phyloP scores from a whole-genome alignment of 2,888 invertebrate species.

The Athalia rosae region DNA sequence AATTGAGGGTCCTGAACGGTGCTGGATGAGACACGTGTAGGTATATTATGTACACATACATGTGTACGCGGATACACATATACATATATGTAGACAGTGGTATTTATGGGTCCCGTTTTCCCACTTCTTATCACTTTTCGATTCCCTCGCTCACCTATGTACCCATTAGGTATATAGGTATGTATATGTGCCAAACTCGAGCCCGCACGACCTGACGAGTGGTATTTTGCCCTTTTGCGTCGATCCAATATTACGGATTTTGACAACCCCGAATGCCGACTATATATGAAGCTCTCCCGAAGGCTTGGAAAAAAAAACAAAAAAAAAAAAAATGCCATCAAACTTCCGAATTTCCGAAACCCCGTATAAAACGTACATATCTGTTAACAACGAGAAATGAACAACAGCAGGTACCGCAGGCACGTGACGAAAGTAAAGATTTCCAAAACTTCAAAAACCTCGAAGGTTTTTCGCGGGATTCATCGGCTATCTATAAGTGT shows the following conservation, averaged over 20 bases:
- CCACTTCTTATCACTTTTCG: no score
- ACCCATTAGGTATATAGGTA: no score
- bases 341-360: background rate
- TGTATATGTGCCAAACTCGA: no score
- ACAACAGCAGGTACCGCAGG: background rate
- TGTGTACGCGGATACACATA: background rate
- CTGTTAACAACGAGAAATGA: background rate
- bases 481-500: no score
- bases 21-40: background rate
- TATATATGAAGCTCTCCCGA: background rate
- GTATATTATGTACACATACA: background rate
- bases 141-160: no score
- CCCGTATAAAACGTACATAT: constrained; percentile 7
- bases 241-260: constrained; percentile 11
- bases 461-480: no score
- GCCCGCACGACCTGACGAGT: constrained; percentile 5
- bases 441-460: no score
- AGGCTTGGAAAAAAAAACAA: background rate
- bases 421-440: no score
- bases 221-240: constrained; percentile 7
- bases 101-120: constrained; percentile 9
- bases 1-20: constrained; percentile 5
- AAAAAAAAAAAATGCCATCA: constrained; percentile 1
- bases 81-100: no score
- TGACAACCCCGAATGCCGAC: constrained; percentile 17